These are phyloP conservation scores for Phrynocephalus forsythii DNA, from an alignment of 2,797 vertebrate genomes.

Conservation along the genomic window DNA sequence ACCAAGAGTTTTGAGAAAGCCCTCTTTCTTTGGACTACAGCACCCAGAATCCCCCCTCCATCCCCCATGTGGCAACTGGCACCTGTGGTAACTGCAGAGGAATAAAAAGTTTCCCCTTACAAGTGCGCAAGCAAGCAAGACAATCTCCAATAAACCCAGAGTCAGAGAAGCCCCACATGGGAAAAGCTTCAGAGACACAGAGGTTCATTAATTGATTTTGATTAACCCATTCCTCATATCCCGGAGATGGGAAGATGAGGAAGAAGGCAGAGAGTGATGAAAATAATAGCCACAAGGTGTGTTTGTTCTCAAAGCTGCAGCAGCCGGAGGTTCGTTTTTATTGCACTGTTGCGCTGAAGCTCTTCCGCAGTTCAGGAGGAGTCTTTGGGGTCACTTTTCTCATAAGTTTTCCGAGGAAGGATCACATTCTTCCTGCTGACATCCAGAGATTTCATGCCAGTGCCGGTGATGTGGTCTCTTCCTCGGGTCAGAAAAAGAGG, in stretches of 20 bases:
- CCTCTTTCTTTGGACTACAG: too few relatives aligned
- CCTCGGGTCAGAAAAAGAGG: not conserved
- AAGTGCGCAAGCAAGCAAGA: not conserved
- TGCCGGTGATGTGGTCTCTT: not conserved
- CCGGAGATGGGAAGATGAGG: slow-evolving; percentile 46
- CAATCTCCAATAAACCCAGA: not conserved
- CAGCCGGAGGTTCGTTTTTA: slow-evolving; percentile 21
- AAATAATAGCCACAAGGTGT: slow-evolving; percentile 41
- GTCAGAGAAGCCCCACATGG: slow-evolving; percentile 4
- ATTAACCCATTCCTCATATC: slow-evolving; percentile 65
- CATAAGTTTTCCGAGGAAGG: slow-evolving; percentile 3
- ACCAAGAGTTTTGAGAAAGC: too few relatives aligned
- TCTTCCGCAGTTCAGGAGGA: not conserved
- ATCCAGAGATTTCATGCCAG: not conserved
- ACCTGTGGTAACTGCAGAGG: too few relatives aligned
- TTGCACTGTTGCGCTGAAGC: not conserved
- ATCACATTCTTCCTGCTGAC: not conserved
- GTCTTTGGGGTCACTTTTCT: not conserved
- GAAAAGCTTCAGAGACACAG: slow-evolving; percentile 25
- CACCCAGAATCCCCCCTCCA: too few relatives aligned
- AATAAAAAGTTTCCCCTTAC: not conserved
- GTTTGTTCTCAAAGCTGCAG: slow-evolving; percentile 9
- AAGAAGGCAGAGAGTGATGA: slow-evolving; percentile 48
- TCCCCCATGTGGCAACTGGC: too few relatives aligned
- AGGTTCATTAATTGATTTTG: slow-evolving; percentile 53